A percentile compares a stretch with the other conserved stretches of the same genome.
Evolutionary conservation across 30 jellyfish, hydroid and myxozoan genomes (phyloP).

Genomic region (Sanderia malayensis): DNA sequence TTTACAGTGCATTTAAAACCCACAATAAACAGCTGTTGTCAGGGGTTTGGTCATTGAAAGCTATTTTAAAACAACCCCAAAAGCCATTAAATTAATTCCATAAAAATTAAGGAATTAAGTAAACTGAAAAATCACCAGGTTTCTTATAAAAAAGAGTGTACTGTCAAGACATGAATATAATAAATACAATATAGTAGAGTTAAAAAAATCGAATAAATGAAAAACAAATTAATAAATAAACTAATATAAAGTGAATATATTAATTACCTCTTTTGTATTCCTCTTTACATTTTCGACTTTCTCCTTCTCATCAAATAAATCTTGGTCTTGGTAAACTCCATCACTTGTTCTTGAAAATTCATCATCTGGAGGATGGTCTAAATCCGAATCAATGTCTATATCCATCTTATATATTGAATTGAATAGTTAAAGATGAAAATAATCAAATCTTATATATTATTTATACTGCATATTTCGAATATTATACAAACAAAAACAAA

Average conservation of each 20-base stretch:
- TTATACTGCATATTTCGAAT: not conserved
- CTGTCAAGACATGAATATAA: too few species aligned
- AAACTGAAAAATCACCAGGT: too few species aligned
- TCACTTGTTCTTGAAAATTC: not conserved
- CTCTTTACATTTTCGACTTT: not conserved
- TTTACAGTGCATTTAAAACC: too few species aligned
- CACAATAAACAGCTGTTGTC: not conserved
- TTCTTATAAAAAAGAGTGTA: too few species aligned
- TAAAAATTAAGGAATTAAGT: not conserved
- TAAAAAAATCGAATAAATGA: too few species aligned
- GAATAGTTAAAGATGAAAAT: not conserved
- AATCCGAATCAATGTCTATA: not conserved
- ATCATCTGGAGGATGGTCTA: not conserved
- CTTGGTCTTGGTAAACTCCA: not conserved
- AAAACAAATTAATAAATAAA: too few species aligned
- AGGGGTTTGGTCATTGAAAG: not conserved
- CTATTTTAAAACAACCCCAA: not conserved
- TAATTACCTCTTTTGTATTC: slow-evolving; percentile 1
- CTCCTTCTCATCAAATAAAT: not conserved
- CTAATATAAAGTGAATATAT: too few species aligned
- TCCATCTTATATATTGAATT: not conserved
- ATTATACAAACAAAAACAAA: too few species aligned
- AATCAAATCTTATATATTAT: not conserved
- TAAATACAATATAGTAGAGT: too few species aligned
- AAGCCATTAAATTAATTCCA: not conserved